Percentiles rank a stretch among this genome's conserved stretches.
Conservation (phyloP, 1,140 invertebrate genomes). For the Leptinotarsa lineolata region DNA sequence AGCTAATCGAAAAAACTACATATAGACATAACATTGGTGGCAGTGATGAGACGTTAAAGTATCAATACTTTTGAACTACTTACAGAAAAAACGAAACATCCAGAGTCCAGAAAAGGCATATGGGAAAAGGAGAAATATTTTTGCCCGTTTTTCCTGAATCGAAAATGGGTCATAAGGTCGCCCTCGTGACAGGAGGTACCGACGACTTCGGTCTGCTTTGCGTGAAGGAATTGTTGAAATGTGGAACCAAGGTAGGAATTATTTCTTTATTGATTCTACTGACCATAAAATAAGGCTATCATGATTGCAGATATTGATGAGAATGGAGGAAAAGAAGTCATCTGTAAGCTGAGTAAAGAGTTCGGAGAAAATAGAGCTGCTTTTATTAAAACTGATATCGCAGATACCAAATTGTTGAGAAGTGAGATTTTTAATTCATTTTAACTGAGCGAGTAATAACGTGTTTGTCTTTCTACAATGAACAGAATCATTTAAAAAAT, state of each 20-base stretch:
- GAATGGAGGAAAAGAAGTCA: slow-evolving; percentile 31
- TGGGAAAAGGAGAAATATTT: not conserved
- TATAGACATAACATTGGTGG: too few species aligned
- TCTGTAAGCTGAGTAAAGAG: slow-evolving; percentile 27
- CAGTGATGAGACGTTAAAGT: too few species aligned
- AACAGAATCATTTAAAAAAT: too few species aligned
- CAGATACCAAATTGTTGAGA: slow-evolving; percentile 53
- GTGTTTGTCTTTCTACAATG: too few species aligned
- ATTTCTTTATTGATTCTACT: slow-evolving; percentile 12
- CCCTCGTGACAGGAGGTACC: slow-evolving; percentile 72
- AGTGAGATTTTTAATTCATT: slow-evolving; percentile 23
- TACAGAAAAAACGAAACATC: not conserved
- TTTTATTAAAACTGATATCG: slow-evolving; percentile 39
- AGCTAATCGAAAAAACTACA: too few species aligned
- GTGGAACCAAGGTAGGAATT: slow-evolving; percentile 70
- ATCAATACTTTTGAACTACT: too few species aligned
- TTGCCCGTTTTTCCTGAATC: slow-evolving; percentile 45
- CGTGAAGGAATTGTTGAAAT: slow-evolving; percentile 68
- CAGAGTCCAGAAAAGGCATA: not conserved
- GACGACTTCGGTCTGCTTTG: slow-evolving; percentile 71
- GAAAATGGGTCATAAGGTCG: slow-evolving; percentile 65
- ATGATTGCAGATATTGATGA: slow-evolving; percentile 36
- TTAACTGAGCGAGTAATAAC: not conserved
- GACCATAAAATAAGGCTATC: slow-evolving; percentile 30
- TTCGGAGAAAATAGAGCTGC: slow-evolving; percentile 34